These are phyloP conservation scores for Scytalopus superciliaris DNA, from an alignment of 2,113 vertebrate genomes.

Conservation along the genomic window DNA sequence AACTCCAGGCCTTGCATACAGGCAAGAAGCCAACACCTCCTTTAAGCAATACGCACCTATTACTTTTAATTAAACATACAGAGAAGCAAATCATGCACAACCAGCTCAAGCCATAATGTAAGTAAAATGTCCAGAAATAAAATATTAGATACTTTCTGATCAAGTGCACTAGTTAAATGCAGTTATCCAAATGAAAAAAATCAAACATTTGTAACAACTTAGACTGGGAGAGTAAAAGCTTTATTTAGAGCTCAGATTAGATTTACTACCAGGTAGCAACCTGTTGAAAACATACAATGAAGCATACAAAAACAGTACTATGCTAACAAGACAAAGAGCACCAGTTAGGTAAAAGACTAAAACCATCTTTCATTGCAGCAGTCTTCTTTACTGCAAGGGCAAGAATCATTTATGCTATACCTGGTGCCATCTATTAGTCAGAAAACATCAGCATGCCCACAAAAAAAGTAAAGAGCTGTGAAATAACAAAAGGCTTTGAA, in stretches of 20 bases:
- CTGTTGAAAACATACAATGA: not conserved
- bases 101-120: not conserved
- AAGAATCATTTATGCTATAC: not conserved
- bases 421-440: not conserved
- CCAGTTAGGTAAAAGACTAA: not conserved
- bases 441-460: not conserved
- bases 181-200: not conserved
- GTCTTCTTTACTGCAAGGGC: not conserved
- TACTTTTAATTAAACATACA: not conserved
- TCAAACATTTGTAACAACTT: not conserved
- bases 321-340: not conserved
- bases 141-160: not conserved
- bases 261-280: conserved; percentile 6
- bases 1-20: not conserved
- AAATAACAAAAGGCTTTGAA: not conserved
- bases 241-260: not conserved
- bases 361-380: not conserved
- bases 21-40: not conserved
- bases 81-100: not conserved
- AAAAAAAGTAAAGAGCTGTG: not conserved
- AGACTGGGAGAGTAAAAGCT: not conserved
- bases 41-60: not conserved
- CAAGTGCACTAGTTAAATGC: not conserved
- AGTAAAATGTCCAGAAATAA: not conserved
- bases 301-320: not conserved